Base-by-base conservation (phyloP, 1,140 invertebrate species). In the Drosophila triauraria region DNA sequence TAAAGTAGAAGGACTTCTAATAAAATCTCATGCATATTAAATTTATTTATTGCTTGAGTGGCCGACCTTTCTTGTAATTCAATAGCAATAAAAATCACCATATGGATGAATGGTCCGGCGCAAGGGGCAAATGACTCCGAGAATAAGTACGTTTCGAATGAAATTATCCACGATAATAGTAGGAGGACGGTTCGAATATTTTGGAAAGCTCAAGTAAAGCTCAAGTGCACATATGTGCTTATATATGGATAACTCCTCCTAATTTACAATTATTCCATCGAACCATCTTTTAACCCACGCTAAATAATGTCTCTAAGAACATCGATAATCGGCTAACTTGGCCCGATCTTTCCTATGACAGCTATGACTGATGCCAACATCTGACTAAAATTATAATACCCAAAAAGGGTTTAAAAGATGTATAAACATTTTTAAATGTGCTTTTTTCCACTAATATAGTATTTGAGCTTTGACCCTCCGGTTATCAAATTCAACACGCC, bases 31-130 rank as follows among this genome's bases (percentile, higher is more conserved):
- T 42, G 56, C 57, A 86, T 86, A 61, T 76, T 63, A 79, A 77
- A 86, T 87, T 87, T 77, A 86, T 86, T 64, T 70, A 76, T 62
- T 76, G 76, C 71, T 75, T 71, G 79, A 86, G 83, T 87, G 71
- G 67, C 79, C 76, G 38, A 69, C 71, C 79, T 87, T 86, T 82
- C 63, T 10, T 75, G 79, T 80, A 87, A 74, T 82, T 79, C 51
- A 68, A 82, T 47, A 82, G 23, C 51, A 42, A 62, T 78, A 81
- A 81, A 62, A 75, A 67, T 32, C 25, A 65, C 44, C 61, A 67
- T 68, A 65, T 50, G 44, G 32, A 38, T 20, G 23, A 13, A n/a
- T 42, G 40, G 40, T n/a, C 40, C 2, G 40, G 40, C 15, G 15
- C 51, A 54, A 38, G 32, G 51, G 51, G 20, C 51, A 54, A 23